Conservation (phyloP, 1,140 invertebrate species). For the Zaprionus tsacasi region DNA sequence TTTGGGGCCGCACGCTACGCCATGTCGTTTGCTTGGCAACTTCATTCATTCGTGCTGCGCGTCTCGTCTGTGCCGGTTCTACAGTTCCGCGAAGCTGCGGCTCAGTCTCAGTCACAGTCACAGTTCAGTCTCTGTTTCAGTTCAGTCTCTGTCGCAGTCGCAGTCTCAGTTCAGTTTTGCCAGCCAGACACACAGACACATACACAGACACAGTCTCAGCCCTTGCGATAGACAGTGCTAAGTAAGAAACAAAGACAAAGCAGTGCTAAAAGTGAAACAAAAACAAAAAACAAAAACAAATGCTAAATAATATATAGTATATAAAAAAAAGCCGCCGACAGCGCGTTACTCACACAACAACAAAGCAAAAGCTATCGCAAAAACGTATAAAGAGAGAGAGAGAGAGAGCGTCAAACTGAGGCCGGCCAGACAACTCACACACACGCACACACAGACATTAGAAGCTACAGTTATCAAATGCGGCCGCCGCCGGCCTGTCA, state of each 20-base stretch:
- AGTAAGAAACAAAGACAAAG: slow-evolving; percentile 64
- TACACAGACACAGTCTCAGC: slow-evolving; percentile 9
- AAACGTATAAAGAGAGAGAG: slow-evolving; percentile 22
- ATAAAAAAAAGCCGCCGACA: slow-evolving; percentile 35
- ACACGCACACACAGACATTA: slow-evolving; percentile 39
- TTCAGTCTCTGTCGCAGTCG: neutral
- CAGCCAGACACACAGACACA: slow-evolving; percentile 22
- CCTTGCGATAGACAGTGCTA: slow-evolving; percentile 35
- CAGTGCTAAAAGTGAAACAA: slow-evolving; percentile 41
- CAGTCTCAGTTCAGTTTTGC: neutral
- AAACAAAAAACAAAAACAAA: slow-evolving; percentile 17
- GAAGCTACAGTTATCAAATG: slow-evolving; percentile 69
- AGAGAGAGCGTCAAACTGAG: slow-evolving; percentile 50
- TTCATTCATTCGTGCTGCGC: slow-evolving; percentile 77
- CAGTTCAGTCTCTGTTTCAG: neutral
- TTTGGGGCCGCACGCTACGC: slow-evolving; percentile 23
- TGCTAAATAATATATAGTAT: too few species aligned
- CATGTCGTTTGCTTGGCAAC: slow-evolving; percentile 58
- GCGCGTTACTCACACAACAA: slow-evolving; percentile 64
- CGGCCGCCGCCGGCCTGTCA: slow-evolving; percentile 53
- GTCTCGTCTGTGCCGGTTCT: slow-evolving; percentile 73
- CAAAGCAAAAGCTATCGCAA: slow-evolving; percentile 55
- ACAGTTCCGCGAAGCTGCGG: slow-evolving; percentile 26
- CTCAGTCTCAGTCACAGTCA: neutral
- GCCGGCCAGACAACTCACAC: slow-evolving; percentile 69